phyloP scores from a whole-genome alignment of 2,888 invertebrate genomes.

The Eretmocerus hayati region DNA sequence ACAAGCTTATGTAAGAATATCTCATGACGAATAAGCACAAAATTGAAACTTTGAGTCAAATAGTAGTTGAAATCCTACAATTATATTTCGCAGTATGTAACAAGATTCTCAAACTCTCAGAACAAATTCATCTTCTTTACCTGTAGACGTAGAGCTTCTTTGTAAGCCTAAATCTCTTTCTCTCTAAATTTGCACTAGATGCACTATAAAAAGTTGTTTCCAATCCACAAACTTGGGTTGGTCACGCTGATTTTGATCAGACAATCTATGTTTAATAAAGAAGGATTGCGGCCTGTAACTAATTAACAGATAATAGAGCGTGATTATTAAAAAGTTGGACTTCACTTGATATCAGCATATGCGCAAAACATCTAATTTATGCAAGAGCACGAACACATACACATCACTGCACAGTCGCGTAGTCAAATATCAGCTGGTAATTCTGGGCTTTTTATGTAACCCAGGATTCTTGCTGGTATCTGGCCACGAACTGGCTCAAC shows the following conservation, averaged over 20 bases:
- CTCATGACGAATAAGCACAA: too few species aligned
- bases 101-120: too few species aligned
- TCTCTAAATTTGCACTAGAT: too few species aligned
- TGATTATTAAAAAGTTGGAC: conserved; percentile 12
- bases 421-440: conserved; percentile 99
- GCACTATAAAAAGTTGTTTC: too few species aligned
- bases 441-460: conserved; percentile 70
- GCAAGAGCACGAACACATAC: conserved; percentile 29
- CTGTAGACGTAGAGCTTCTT: too few species aligned
- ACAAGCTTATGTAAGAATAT: too few species aligned
- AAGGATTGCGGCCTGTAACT: conserved; percentile 39
- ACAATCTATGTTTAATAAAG: not conserved
- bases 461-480: conserved; percentile 88
- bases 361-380: conserved; percentile 24
- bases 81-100: too few species aligned
- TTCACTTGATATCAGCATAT: conserved; percentile 5
- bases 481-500: conserved; percentile 48
- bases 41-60: too few species aligned
- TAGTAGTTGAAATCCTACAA: too few species aligned
- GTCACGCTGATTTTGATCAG: not conserved
- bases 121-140: too few species aligned
- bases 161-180: too few species aligned
- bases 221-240: conserved; percentile 11
- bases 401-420: conserved; percentile 36
- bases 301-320: conserved; percentile 29